Conservation (phyloP, 2,888 invertebrate genomes). For the Drosophila birchii region DNA sequence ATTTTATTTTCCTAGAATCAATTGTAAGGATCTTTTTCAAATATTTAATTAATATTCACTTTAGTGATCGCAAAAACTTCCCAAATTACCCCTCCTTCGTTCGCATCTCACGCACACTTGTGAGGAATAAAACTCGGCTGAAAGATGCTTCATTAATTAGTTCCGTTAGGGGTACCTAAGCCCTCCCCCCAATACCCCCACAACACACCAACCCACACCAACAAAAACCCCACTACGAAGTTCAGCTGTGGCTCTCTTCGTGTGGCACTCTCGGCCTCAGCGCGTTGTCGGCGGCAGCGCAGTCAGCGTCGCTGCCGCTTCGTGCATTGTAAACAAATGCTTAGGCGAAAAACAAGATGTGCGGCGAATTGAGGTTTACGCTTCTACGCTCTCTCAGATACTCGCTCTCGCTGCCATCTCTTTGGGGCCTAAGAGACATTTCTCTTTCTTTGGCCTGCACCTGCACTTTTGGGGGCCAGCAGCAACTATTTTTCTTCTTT, state of each 20-base stretch:
- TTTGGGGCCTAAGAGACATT: slow-evolving; percentile 29
- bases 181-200: background rate
- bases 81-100: background rate
- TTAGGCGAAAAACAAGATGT: slow-evolving; percentile 49
- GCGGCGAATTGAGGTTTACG: slow-evolving; percentile 20
- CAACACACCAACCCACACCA: background rate
- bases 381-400: slow-evolving; percentile 4
- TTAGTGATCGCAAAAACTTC: background rate
- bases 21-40: background rate
- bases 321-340: slow-evolving; percentile 55
- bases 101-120: slow-evolving; percentile 3
- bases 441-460: slow-evolving; percentile 65
- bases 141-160: slow-evolving; percentile 79
- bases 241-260: slow-evolving; percentile 19
- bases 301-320: slow-evolving; percentile 26
- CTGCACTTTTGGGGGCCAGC: slow-evolving; percentile 60
- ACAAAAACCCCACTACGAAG: slow-evolving; percentile 1
- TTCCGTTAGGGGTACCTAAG: slow-evolving; percentile 58
- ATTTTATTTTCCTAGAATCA: background rate
- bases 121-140: slow-evolving; percentile 33
- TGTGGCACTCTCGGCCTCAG: slow-evolving; percentile 41
- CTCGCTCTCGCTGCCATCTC: slow-evolving; percentile 9
- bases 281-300: slow-evolving; percentile 12
- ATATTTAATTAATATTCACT: background rate
- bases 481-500: slow-evolving; percentile 33